phyloP scores from a whole-genome alignment of 1,140 invertebrate genomes.

The Muscidifurax raptorellus region DNA sequence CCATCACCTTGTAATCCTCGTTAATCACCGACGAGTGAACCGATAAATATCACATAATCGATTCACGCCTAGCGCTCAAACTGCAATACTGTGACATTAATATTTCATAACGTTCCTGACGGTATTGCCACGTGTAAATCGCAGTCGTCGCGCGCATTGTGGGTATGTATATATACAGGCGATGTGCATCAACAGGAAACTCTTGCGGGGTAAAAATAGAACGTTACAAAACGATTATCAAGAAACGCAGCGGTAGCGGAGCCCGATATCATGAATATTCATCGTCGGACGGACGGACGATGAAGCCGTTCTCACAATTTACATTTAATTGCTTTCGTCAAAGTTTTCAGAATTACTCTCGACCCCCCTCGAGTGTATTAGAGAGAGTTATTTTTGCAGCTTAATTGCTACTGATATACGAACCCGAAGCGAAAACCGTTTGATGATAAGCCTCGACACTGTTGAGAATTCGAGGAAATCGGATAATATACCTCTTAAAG shows the following conservation, averaged over 20 bases:
- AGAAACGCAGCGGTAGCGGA: background rate
- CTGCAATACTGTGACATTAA: constrained; percentile 56
- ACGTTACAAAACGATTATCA: constrained; percentile 33
- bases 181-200: background rate
- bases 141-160: background rate
- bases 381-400: background rate
- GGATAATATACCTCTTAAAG: too few species aligned
- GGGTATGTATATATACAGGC: background rate
- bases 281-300: background rate
- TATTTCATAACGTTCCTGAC: constrained; percentile 60
- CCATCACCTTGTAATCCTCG: background rate
- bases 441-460: too few species aligned
- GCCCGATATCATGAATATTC: constrained; percentile 35
- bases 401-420: background rate
- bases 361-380: background rate
- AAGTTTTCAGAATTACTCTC: constrained; percentile 17
- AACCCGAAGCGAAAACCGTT: too few species aligned
- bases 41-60: constrained; percentile 59
- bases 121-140: constrained; percentile 47
- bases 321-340: constrained; percentile 44
- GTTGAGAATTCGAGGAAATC: background rate
- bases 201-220: constrained; percentile 5
- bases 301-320: constrained; percentile 35
- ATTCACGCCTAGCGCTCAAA: constrained; percentile 49
- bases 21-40: constrained; percentile 53